Conservation (phyloP, 2,888 invertebrate genomes). For the Trachelus tabidus region DNA sequence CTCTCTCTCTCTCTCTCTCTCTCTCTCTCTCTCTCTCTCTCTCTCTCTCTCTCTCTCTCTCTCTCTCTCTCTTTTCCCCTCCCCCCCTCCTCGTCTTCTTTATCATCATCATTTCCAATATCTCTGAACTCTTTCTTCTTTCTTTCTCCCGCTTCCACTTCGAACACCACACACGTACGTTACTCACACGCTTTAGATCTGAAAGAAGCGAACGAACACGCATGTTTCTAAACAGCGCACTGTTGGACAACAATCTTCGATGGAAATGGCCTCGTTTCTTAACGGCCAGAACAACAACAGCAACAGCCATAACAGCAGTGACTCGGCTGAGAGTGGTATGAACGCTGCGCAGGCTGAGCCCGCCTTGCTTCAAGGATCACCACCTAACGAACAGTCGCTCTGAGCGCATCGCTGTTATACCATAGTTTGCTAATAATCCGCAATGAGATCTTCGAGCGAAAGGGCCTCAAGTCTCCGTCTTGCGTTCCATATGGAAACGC, state of each 20-base stretch:
- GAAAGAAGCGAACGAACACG: slow-evolving; percentile 65
- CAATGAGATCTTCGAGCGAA: neutral
- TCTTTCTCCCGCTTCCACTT: slow-evolving; percentile 34
- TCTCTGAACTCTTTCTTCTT: slow-evolving; percentile 38
- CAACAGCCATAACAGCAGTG: slow-evolving; percentile 52
- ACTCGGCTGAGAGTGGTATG: slow-evolving; percentile 45
- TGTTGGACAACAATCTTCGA: slow-evolving; percentile 55
- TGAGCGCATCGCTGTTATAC: slow-evolving; percentile 28
- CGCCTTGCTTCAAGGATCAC: slow-evolving; percentile 43
- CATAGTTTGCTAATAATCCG: neutral
- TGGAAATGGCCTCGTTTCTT: slow-evolving; percentile 65
- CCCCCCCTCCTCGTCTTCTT: slow-evolving; percentile 45
- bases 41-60: slow-evolving; percentile 23
- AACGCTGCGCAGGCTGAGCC: slow-evolving; percentile 43
- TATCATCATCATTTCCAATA: slow-evolving; percentile 3
- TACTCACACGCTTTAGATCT: slow-evolving; percentile 63
- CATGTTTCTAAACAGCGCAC: slow-evolving; percentile 66
- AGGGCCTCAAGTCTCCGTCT: neutral
- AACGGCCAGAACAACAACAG: slow-evolving; percentile 65
- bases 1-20: slow-evolving; percentile 20
- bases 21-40: slow-evolving; percentile 21
- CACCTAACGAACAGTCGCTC: slow-evolving; percentile 53
- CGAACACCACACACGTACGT: slow-evolving; percentile 59
- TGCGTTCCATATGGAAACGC: neutral
- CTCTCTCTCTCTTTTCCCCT: slow-evolving; percentile 13